Base-by-base conservation (phyloP, 2,113 vertebrate species). In the Suncus etruscus region DNA sequence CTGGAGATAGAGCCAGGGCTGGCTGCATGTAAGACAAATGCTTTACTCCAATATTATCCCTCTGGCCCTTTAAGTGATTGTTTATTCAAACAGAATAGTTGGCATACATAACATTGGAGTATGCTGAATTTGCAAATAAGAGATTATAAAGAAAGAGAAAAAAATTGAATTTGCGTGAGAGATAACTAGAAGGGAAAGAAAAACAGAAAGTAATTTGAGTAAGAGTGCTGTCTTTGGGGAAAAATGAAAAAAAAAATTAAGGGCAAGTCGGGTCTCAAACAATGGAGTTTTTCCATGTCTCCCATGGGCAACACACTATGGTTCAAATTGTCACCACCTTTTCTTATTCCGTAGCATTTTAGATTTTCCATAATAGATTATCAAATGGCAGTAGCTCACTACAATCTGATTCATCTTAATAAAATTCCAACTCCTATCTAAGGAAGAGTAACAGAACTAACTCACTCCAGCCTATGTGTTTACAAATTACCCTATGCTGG, bases 141-240 rank as follows among this genome's bases (percentile, higher is more conserved):
- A 89, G 69, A 8, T 73, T 66, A 8, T 3, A 86, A 11, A 25
- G 74, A 83, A 91, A 11, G 3, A 3, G 93, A 58, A 31, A 47
- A 50, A 90, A 88, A 10, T 39, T 1, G 0, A 24, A 16, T 12
- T 8, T 4, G 2, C 1, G 8, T 47, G 8, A 1, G 54, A 54
- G 8, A 16, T 12, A 15, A 16, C 11, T 54, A 15, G 16, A 89
- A 22, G 80, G 65, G 69, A 11, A 24, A 76, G 3, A 10, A 74
- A 8, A 18, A 65, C 51, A 68, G 47, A 63, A 39, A 86, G 29
- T 77, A 88, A 73, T 24, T 9, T 81, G 61, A 87, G 85, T 32
- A 84, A 66, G 32, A 78, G 20, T 82, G 54, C 54, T 14, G 54
- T 91, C 5, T 94, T 79, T 90, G 27, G 68, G 14, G 8, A 27